These are phyloP conservation scores for Panthera leo DNA, from an alignment of 2,113 vertebrate genomes.

Conservation along the genomic window DNA sequence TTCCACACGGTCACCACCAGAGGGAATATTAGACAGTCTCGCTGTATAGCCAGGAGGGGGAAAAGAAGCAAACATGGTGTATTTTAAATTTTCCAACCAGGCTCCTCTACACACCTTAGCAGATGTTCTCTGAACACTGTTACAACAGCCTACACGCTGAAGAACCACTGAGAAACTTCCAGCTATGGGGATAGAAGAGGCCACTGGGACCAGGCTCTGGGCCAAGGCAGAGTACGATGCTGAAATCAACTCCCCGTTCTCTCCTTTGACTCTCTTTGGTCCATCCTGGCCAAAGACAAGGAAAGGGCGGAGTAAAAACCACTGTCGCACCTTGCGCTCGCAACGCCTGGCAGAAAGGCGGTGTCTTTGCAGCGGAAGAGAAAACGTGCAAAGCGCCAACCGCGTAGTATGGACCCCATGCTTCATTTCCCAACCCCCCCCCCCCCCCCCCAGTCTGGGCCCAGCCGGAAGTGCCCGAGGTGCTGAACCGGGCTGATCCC, in stretches of 20 bases:
- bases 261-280: not conserved
- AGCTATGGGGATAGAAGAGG: not conserved
- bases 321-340: not conserved
- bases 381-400: not conserved
- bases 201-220: not conserved
- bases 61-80: not conserved
- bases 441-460: not conserved
- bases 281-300: not conserved
- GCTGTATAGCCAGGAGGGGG: not conserved
- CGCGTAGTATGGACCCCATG: not conserved
- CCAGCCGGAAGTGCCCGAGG: not conserved
- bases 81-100: constrained; percentile 30
- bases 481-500: not conserved
- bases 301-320: not conserved
- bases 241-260: not conserved
- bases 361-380: constrained; percentile 46
- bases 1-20: not conserved
- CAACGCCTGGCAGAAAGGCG: not conserved
- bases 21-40: constrained; percentile 28
- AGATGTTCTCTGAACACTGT: constrained; percentile 51
- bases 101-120: constrained; percentile 40
- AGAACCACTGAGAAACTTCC: constrained; percentile 19
- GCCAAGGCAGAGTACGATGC: not conserved
- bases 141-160: not conserved
- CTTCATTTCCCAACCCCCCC: not conserved